phyloP scores from a whole-genome alignment of 2,888 invertebrate genomes.

The Eurytoma californica region DNA sequence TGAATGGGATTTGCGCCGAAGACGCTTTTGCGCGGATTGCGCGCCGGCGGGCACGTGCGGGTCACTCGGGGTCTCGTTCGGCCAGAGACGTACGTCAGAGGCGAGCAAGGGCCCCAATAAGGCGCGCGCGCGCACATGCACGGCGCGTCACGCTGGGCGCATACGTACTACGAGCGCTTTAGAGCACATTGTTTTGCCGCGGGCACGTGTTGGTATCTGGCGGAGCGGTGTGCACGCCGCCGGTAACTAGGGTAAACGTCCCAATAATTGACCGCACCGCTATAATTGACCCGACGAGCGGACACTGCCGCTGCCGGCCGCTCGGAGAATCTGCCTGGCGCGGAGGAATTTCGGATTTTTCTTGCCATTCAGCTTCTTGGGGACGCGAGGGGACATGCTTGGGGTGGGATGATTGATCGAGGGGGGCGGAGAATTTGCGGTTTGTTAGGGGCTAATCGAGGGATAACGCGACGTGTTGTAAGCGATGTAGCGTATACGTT shows the following conservation, averaged over 20 bases:
- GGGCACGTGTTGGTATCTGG: conserved; percentile 6
- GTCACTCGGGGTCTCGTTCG: not conserved
- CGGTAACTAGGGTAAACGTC: conserved; percentile 40
- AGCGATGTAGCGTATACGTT: too few relatives aligned
- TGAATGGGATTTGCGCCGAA: too few relatives aligned
- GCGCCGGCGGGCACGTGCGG: not conserved
- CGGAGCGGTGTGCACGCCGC: not conserved
- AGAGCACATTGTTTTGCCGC: conserved; percentile 12
- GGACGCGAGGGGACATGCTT: too few relatives aligned
- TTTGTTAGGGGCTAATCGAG: too few relatives aligned
- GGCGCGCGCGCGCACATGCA: not conserved
- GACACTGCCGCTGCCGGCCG: too few relatives aligned
- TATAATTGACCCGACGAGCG: not conserved
- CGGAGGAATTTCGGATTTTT: too few relatives aligned
- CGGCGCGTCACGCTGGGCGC: not conserved
- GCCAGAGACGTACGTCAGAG: not conserved
- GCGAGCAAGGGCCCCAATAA: too few relatives aligned
- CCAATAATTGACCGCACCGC: conserved; percentile 28
- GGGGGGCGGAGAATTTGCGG: too few relatives aligned
- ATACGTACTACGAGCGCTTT: not conserved
- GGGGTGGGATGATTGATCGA: too few relatives aligned
- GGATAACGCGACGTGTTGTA: too few relatives aligned
- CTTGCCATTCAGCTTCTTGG: too few relatives aligned
- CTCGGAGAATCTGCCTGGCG: too few relatives aligned
- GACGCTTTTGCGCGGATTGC: not conserved